These are phyloP conservation scores for Carterocephalus palaemon DNA, from an alignment of 2,888 invertebrate species.

Conservation along the genomic window DNA sequence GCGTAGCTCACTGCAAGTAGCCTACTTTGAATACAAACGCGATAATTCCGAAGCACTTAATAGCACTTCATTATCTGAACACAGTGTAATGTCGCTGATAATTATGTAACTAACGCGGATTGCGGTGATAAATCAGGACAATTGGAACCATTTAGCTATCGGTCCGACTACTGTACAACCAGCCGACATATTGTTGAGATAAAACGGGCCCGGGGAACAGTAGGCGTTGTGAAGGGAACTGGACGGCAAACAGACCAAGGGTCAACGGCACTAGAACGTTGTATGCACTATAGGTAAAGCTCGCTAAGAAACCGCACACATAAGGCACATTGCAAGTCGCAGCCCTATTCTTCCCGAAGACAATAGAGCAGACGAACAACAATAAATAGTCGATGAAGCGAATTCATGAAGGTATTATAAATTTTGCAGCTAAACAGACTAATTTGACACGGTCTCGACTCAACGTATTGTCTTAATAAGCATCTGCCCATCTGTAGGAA, in stretches of 20 bases:
- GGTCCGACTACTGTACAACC: conserved; percentile 18
- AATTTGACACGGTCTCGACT: no score
- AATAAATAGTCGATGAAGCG: conserved; percentile 11
- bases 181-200: conserved; percentile 21
- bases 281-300: conserved; percentile 9
- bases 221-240: conserved; percentile 33
- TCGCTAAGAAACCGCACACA: conserved; percentile 29
- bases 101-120: conserved; percentile 25
- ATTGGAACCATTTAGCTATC: conserved; percentile 25
- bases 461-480: no score
- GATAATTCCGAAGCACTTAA: conserved; percentile 19
- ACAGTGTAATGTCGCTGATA: conserved; percentile 22
- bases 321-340: conserved; percentile 13
- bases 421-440: not conserved
- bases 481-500: no score
- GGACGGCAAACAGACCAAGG: conserved; percentile 60
- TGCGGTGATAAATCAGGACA: conserved; percentile 22
- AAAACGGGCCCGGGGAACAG: conserved; percentile 20
- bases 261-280: conserved; percentile 53
- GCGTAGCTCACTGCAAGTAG: conserved; percentile 4
- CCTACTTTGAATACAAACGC: conserved; percentile 17
- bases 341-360: conserved; percentile 10
- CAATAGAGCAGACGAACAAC: conserved; percentile 8
- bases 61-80: conserved; percentile 24
- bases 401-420: not conserved